Evolutionary conservation across 2,888 invertebrate genomes (phyloP).

Genomic region (Epirrhoe alternata): DNA sequence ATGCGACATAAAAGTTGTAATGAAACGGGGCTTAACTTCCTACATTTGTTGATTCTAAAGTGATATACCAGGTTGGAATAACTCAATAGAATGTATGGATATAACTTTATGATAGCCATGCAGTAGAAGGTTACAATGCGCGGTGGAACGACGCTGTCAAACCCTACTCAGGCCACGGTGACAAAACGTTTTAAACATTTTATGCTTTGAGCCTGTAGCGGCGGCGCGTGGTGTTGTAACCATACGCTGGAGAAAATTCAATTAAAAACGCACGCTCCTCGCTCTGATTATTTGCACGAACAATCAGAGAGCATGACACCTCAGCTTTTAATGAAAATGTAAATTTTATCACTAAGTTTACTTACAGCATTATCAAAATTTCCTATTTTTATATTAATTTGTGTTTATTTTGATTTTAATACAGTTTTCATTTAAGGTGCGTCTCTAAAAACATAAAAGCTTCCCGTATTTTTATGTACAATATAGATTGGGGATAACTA

Average conservation of each 20-base stretch:
- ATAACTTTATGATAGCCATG: constrained; percentile 63
- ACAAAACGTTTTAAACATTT: constrained; percentile 44
- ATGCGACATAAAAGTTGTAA: constrained; percentile 28
- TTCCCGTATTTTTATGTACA: no score
- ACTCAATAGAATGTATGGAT: not conserved
- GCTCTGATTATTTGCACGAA: constrained; percentile 23
- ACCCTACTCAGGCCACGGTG: constrained; percentile 70
- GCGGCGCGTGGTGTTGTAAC: constrained; percentile 1
- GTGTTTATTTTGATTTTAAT: no score
- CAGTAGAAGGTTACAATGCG: constrained; percentile 55
- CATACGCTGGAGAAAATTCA: constrained; percentile 22
- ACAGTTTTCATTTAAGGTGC: no score
- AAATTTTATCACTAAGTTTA: constrained; percentile 47
- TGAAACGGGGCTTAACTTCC: constrained; percentile 49
- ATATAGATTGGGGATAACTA: no score
- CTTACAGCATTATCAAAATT: not conserved
- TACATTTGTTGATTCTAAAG: constrained; percentile 50
- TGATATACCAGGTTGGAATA: constrained; percentile 39
- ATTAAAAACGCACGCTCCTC: constrained; percentile 38
- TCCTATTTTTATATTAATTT: not conserved
- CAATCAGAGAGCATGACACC: constrained; percentile 43
- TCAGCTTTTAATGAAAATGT: constrained; percentile 48
- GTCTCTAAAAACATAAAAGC: no score
- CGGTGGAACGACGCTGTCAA: constrained; percentile 66
- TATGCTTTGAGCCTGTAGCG: constrained; percentile 10